Base-by-base conservation (phyloP, 1,140 invertebrate species). In the Bombus affinis region DNA sequence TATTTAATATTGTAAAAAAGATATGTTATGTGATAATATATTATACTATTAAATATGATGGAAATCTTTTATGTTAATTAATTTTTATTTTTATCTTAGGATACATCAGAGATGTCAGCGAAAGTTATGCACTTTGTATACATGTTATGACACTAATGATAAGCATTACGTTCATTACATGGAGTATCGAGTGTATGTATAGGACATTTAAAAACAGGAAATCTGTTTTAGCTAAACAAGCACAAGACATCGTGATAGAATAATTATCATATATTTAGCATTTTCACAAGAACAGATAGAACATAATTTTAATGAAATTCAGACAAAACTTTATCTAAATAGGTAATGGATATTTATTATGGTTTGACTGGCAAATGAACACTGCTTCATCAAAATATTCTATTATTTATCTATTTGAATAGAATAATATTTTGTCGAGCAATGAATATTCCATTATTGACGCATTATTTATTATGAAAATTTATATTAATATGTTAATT, bases 131-230 rank as follows among this genome's bases (percentile, higher is more conserved):
- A 15, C 95, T 96, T 15, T 97, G 97, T 89, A 96, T 97, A 85
- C 97, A 97, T 92, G 95, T 97, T 8, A 97, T 97, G 92, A 97
- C 97, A 66, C 94, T 96, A 3, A 95, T 97, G 80, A 97, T 97
- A 35, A 94, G 96, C 93, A 93, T 96, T 0, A 97, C 97, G 86
- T 96, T 96, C 22, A 22, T 97, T 2, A 96, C 96, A 9, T 97
- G 97, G 97, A 93, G 95, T 71, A 94, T 97, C 57, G 97, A 97
- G 91, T 97, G 97, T 91, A 39, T 85, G 6, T 87, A 72, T 22
- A 57, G 8, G 10, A 53, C 42, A 25, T 57, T 88, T 59, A 79
- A 47, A 73, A 88, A 81, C 62, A 83, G 81, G 44, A 74, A 71
- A 71, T 28, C 65, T 25, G 25, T 9, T 3, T 39, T 76, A 59